phyloP scores from a whole-genome alignment of 2,888 invertebrate genomes.

The Barypeithes pellucidus region DNA sequence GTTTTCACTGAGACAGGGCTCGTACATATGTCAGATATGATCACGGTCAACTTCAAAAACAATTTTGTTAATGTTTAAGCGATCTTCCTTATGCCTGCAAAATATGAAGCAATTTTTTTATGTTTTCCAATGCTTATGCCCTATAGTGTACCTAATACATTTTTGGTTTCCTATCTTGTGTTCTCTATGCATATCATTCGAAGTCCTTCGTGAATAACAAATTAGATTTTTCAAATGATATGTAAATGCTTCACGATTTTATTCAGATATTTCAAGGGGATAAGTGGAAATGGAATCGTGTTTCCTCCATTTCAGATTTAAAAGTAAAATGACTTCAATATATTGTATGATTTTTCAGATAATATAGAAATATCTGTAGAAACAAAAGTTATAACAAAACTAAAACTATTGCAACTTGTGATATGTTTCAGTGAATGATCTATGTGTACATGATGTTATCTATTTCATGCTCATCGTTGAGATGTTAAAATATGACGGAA shows the following conservation, averaged over 20 bases:
- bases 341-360: conserved; percentile 14
- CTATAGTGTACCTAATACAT: background rate
- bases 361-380: background rate
- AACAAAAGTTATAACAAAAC: background rate
- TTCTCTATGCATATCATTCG: background rate
- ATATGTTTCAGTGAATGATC: no score
- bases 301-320: conserved; percentile 21
- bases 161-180: background rate
- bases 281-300: conserved; percentile 9
- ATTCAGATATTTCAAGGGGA: conserved; percentile 23
- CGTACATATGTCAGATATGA: no score
- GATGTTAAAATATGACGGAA: no score
- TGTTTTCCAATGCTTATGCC: no score
- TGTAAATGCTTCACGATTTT: conserved; percentile 14
- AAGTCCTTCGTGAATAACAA: conserved; percentile 8
- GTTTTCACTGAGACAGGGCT: no score
- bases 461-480: no score
- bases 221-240: conserved; percentile 19
- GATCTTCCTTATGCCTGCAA: no score
- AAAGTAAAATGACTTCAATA: conserved; percentile 29
- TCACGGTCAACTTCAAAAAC: no score
- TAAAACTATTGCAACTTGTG: background rate
- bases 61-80: no score
- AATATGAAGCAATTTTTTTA: no score
- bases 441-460: no score